Evolutionary conservation across 2,797 vertebrate genomes (phyloP), one percentile per base, ranked within the genome.

Genomic region (Borostomias antarcticus): DNA sequence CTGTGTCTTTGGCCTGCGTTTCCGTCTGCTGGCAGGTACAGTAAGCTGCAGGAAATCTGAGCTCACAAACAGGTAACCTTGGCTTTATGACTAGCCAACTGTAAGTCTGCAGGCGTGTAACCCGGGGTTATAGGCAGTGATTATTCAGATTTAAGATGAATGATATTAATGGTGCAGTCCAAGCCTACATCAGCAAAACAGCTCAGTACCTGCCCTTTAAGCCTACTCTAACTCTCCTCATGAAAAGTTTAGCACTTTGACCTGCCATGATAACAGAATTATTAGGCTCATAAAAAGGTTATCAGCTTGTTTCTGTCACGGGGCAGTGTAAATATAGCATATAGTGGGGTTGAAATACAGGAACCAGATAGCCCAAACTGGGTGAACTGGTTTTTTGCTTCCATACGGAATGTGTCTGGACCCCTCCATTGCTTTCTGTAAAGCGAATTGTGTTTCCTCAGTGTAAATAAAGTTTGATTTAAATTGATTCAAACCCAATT

Each of bases 211-310:
- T 76, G 56, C 61, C 15, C 73, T 74, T 70, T 74, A n/a, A n/a
- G n/a, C n/a, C n/a, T n/a, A n/a, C n/a, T n/a, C n/a, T n/a, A n/a
- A 61, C 53, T 53, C 60, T 43, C 13, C 11, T 59, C 54, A 57
- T 70, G 70, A 66, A 75, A 73, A 2, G 13, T 9, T 74, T n/a
- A n/a, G 54, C 3, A 70, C 79, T 74, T 77, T 75, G 74, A 53
- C 21, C 58, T 21, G 7, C 6, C 51, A 48, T 33, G 61, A 52
- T 40, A 40, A 45, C 13, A 8, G 25, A 7, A 30, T 54, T 30
- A 54, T 1, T 15, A 26, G n/a, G n/a, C 9, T 23, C 19, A 43
- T 23, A 19, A 51, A 53, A 65, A 45, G 66, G 58, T 40, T 25
- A 4, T 26, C 17, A 19, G 37, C n/a, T 58, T 58, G 15, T 45